These are phyloP conservation scores for Nephrotoma appendiculata DNA, from an alignment of 2,888 invertebrate species.

Conservation along the genomic window DNA sequence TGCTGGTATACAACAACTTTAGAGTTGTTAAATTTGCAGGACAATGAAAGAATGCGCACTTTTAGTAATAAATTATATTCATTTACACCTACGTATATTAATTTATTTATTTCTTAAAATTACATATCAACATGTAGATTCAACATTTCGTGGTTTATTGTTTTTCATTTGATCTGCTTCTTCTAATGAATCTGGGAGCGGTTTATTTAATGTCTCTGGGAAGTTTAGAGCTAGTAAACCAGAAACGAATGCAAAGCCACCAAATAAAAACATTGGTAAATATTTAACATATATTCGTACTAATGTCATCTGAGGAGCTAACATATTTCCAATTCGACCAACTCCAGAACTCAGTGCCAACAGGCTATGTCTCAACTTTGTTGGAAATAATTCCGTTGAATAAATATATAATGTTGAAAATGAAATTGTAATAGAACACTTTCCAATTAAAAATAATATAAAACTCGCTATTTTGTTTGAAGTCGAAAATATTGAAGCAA, in stretches of 20 bases:
- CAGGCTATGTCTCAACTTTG: conserved; percentile 46
- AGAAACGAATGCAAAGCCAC: conserved; percentile 34
- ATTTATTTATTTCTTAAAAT: no score
- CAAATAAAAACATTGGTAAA: conserved; percentile 40
- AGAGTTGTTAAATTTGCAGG: no score
- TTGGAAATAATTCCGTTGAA: conserved; percentile 59
- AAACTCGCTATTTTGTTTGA: conserved; percentile 15
- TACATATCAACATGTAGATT: neutral
- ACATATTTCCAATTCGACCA: conserved; percentile 52
- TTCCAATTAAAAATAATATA: conserved; percentile 41
- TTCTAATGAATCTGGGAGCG: conserved; percentile 38
- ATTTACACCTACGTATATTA: no score
- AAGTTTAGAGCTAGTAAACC: conserved; percentile 38
- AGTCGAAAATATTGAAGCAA: conserved; percentile 22
- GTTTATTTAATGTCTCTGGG: conserved; percentile 40
- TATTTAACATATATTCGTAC: conserved; percentile 20
- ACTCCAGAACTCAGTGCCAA: conserved; percentile 54
- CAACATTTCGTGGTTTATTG: neutral
- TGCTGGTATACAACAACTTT: no score
- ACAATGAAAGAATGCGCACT: no score
- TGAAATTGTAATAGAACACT: conserved; percentile 48
- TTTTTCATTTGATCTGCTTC: conserved; percentile 34
- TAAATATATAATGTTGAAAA: conserved; percentile 52
- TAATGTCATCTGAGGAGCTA: conserved; percentile 55
- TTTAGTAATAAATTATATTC: no score